Evolutionary conservation across 2,888 invertebrate genomes (phyloP), one percentile per base, ranked within the genome.

Genomic region (Sphaeridia pumilis): DNA sequence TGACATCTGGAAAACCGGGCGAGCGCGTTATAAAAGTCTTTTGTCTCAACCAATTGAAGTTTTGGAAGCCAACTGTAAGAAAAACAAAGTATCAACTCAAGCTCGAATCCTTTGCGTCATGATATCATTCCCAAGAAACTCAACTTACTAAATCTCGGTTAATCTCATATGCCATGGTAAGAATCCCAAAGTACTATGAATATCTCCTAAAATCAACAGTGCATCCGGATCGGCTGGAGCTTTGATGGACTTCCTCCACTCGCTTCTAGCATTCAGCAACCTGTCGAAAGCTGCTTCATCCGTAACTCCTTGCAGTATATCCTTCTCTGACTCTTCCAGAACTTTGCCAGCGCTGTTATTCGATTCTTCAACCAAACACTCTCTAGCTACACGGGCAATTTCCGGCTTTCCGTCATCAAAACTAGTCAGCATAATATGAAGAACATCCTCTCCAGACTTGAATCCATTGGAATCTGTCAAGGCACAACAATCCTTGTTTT

Each of bases 131-230:
- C n/a, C 22, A 42, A n/a, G n/a, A 26, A 21, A 44, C 21, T 4
- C 14, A 47, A 57, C 59, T 57, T 56, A 61, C 61, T 61, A 58
- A 43, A 61, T 59, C 54, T 61, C 61, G 34, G 59, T 61, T 26
- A 61, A 44, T 26, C 61, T 46, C 36, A 61, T 57, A 48, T 61
- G 61, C 61, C 61, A 61, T 7, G 61, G 59, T 17, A 61, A 54
- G 44, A 61, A 61, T n/a, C 61, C 61, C 17, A 59, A 31, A 12
- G 61, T 59, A 17, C 59, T 59, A 41, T 53, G 49, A 49, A 61
- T 53, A 21, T 58, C 54, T 28, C 61, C 59, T 42, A 61, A 46
- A 41, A 59, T 58, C 20, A 61, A 20, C 26, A 61, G 20, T 27
- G 59, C 46, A n/a, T 61, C 61, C 28, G 61, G 61, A 27, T 61